Percentiles rank a stretch among this genome's conserved stretches.
Evolutionary conservation across 37 sponge, comb jelly and placozoan species (phyloP).

Genomic region (Mnemiopsis leidyi): DNA sequence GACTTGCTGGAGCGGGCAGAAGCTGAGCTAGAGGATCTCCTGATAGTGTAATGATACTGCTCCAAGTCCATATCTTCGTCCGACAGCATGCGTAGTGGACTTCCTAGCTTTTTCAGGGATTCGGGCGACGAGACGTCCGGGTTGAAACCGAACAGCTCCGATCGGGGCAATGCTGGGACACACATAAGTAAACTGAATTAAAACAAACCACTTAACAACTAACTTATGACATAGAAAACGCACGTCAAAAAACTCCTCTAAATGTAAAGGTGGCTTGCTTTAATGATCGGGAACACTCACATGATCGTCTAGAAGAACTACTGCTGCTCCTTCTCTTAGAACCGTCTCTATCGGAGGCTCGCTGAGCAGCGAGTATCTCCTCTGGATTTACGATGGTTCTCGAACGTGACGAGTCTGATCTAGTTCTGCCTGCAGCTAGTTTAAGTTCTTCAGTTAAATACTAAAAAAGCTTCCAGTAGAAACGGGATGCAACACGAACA

Average conservation of each 20-base stretch:
- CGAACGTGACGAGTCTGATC: background rate
- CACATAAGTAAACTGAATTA: background rate
- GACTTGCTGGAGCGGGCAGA: background rate
- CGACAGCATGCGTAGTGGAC: background rate
- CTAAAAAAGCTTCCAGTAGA: too few relatives aligned
- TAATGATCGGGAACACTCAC: background rate
- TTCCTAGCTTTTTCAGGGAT: background rate
- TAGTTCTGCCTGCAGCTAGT: background rate
- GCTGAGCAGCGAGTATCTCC: background rate
- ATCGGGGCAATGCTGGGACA: background rate
- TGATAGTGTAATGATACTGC: background rate
- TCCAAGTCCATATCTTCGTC: conserved; percentile 4
- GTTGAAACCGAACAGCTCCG: background rate
- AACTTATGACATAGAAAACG: too few relatives aligned
- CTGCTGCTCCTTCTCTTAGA: background rate
- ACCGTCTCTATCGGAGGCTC: background rate
- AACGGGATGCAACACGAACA: too few relatives aligned
- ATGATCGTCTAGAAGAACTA: background rate
- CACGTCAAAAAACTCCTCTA: background rate
- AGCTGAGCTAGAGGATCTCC: background rate
- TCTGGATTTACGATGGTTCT: conserved; percentile 20
- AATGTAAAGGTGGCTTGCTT: background rate
- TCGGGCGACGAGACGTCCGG: background rate
- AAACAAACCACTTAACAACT: background rate
- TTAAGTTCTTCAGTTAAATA: too few relatives aligned